Evolutionary conservation across 1,140 invertebrate species (phyloP), one percentile per base, ranked within the genome.

Genomic region (Parasteatoda tepidariorum): DNA sequence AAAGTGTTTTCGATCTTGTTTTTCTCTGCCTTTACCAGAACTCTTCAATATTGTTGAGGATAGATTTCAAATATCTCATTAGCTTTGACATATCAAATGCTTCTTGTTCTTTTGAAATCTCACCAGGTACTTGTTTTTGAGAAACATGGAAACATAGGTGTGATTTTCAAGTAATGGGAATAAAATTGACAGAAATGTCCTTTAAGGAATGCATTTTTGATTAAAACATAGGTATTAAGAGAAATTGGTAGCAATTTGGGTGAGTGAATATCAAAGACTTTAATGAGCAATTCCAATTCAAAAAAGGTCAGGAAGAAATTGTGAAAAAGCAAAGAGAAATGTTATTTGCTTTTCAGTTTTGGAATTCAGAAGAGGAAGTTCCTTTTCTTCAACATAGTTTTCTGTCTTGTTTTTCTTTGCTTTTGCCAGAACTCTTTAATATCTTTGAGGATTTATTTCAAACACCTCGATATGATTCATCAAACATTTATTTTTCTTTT

Each of bases 261-360:
- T n/a, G n/a, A n/a, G n/a, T n/a, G n/a, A n/a, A n/a, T n/a, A n/a
- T n/a, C n/a, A n/a, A n/a, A n/a, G n/a, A n/a, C n/a, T n/a, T n/a
- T n/a, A n/a, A n/a, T n/a, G n/a, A n/a, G n/a, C n/a, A n/a, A n/a
- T n/a, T n/a, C n/a, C n/a, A n/a, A n/a, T n/a, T n/a, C n/a, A 38
- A 76, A 76, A 38, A 76, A 26, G 38, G 74, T 64, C 38, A 64
- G 41, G 28, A 76, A 76, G 22, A 61, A 76, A 64, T 76, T 76
- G 59, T 34, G 34, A 76, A 38, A 61, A 61, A 33, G 66, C 62
- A 76, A 64, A 76, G 74, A 66, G 74, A 76, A 76, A 76, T 66
- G 74, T 76, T 76, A 66, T 76, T 76, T 76, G 74, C 59, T 59
- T 64, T 76, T 76, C 74, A 61, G 33, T 76, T 54, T 61, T 30